These are phyloP conservation scores for Oophaga pumilio DNA, from an alignment of 2,113 vertebrate genomes.

Conservation along the genomic window DNA sequence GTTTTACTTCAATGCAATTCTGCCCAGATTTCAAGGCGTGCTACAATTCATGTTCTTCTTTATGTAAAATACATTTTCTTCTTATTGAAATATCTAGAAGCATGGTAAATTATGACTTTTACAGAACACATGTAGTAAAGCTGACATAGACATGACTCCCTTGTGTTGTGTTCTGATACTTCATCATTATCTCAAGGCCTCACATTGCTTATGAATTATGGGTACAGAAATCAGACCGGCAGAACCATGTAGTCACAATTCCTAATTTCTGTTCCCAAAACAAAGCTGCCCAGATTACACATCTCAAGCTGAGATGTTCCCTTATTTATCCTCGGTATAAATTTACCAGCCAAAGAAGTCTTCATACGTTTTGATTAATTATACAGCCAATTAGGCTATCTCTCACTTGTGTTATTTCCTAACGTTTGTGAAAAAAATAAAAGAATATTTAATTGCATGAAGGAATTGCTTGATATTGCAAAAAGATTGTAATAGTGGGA, in stretches of 20 bases:
- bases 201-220: not conserved
- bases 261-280: conserved; percentile 8
- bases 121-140: not conserved
- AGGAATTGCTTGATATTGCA: not conserved
- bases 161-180: not conserved
- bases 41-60: not conserved
- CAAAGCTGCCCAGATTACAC: not conserved
- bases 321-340: not conserved
- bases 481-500: not conserved
- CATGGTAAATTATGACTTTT: no score
- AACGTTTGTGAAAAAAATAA: not conserved
- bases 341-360: not conserved
- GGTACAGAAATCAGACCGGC: not conserved
- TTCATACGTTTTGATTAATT: not conserved
- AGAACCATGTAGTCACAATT: not conserved
- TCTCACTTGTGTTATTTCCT: not conserved
- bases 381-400: not conserved
- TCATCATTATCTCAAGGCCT: not conserved
- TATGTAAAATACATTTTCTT: not conserved
- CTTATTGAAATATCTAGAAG: no score
- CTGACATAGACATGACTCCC: not conserved
- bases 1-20: no score
- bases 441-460: not conserved
- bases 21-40: no score
- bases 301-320: not conserved